These are phyloP conservation scores for Chromoteleia sp. DNA, from an alignment of 2,888 invertebrate genomes.

Conservation along the genomic window DNA sequence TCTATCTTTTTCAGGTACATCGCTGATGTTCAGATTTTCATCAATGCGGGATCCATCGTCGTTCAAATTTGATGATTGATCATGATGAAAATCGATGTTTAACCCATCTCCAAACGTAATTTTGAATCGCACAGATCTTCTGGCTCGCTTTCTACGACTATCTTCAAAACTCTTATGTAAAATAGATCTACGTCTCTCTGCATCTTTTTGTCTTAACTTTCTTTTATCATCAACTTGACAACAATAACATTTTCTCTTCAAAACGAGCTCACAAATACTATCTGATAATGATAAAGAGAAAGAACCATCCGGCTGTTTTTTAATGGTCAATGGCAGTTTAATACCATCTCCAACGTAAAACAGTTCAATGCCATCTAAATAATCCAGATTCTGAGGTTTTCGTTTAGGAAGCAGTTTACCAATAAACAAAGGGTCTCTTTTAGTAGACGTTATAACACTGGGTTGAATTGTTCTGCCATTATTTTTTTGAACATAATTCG, in stretches of 20 bases:
- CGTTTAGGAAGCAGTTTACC: constrained; percentile 72
- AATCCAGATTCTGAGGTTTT: constrained; percentile 21
- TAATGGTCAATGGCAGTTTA: constrained; percentile 78
- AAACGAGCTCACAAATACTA: constrained; percentile 75
- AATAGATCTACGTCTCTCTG: constrained; percentile 8
- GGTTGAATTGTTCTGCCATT: background rate
- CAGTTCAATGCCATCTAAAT: constrained; percentile 70
- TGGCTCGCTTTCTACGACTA: constrained; percentile 28
- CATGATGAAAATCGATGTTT: constrained; percentile 31
- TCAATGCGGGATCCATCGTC: constrained; percentile 26
- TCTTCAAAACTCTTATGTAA: background rate
- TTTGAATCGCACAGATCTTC: constrained; percentile 47
- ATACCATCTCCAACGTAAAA: constrained; percentile 80
- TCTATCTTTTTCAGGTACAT: constrained; percentile 65
- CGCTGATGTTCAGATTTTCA: constrained; percentile 61
- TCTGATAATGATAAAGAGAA: constrained; percentile 77
- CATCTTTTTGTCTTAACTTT: constrained; percentile 9
- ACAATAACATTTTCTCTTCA: constrained; percentile 77
- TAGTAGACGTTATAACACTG: background rate
- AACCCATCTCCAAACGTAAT: constrained; percentile 39
- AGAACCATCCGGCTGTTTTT: constrained; percentile 77
- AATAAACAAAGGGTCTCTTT: constrained; percentile 66
- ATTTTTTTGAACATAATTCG: background rate
- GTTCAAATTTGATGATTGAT: background rate
- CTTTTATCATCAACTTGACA: constrained; percentile 70